These are phyloP conservation scores for Gallirallus australis DNA, from an alignment of 2,797 vertebrate genomes.

Conservation along the genomic window DNA sequence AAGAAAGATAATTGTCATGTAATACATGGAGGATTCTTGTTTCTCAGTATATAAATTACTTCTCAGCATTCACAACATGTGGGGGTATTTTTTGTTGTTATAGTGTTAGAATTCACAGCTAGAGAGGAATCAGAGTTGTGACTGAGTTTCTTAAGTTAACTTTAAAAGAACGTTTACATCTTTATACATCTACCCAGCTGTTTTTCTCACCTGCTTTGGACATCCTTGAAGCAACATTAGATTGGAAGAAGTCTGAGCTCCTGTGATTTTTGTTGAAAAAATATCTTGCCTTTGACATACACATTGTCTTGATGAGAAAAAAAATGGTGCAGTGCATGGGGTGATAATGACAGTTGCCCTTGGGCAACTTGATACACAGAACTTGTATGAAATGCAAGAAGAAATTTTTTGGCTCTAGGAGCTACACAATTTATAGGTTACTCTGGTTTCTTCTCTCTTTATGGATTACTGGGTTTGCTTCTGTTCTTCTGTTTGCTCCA, in stretches of 20 bases:
- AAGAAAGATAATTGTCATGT: not conserved
- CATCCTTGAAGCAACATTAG: not conserved
- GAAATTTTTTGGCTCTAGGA: not conserved
- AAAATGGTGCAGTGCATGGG: not conserved
- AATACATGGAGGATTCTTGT: not conserved
- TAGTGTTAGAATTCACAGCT: not conserved
- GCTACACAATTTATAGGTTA: not conserved
- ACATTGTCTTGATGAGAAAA: not conserved
- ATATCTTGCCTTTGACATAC: not conserved
- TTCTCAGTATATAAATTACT: not conserved
- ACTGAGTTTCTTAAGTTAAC: not conserved
- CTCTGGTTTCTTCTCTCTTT: not conserved
- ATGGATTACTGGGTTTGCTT: not conserved
- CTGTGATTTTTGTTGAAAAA: not conserved
- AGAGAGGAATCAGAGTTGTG: not conserved
- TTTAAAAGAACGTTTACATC: not conserved
- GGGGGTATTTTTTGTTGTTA: not conserved
- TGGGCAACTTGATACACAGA: not conserved
- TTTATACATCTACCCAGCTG: not conserved
- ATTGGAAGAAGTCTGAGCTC: not conserved
- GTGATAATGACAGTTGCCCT: not conserved
- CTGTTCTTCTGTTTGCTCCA: not conserved
- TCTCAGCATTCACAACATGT: not conserved
- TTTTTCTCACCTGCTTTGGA: not conserved
- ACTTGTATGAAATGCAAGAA: not conserved